Percentiles rank a stretch among this genome's conserved stretches.
phyloP scores from a whole-genome alignment of 1,140 invertebrate genomes.

The Artemia franciscana region DNA sequence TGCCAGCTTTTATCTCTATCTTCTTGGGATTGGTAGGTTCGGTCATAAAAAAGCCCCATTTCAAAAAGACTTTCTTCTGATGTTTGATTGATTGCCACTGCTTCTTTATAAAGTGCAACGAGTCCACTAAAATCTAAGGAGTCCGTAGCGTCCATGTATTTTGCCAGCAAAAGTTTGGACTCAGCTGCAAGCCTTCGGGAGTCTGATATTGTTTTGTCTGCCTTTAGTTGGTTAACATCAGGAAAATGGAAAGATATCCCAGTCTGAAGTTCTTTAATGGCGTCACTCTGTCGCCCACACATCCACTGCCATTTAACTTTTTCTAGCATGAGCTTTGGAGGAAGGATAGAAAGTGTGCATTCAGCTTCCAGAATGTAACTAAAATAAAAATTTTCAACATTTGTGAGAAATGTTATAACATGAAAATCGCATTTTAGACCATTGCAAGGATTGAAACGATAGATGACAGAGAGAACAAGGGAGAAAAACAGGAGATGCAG shows the following conservation, averaged over 20 bases:
- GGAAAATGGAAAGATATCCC: constrained; percentile 39
- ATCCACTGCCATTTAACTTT: constrained; percentile 70
- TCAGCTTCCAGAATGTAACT: constrained; percentile 62
- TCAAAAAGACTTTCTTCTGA: constrained; percentile 72
- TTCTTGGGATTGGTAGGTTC: constrained; percentile 23
- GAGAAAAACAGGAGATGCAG: too few relatives aligned
- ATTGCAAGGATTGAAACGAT: too few relatives aligned
- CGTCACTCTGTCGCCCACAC: constrained; percentile 52
- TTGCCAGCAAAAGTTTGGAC: constrained; percentile 60
- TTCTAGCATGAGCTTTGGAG: constrained; percentile 42
- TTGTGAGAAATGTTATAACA: too few relatives aligned
- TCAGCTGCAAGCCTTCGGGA: constrained; percentile 21
- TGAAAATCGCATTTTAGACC: too few relatives aligned
- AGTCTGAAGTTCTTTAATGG: constrained; percentile 48
- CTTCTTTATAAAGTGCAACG: constrained; percentile 53
- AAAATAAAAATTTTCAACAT: too few relatives aligned
- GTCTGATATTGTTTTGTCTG: not conserved
- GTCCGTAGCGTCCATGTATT: constrained; percentile 66
- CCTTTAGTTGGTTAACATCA: constrained; percentile 16
- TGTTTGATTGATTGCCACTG: constrained; percentile 39
- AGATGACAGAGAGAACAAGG: too few relatives aligned
- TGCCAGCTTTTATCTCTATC: constrained; percentile 20
- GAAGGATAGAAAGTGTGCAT: constrained; percentile 18
- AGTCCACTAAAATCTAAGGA: constrained; percentile 59
- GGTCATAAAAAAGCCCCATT: constrained; percentile 40